phyloP scores from a whole-genome alignment of 1,140 invertebrate species.

The Agraylea sexmaculata region DNA sequence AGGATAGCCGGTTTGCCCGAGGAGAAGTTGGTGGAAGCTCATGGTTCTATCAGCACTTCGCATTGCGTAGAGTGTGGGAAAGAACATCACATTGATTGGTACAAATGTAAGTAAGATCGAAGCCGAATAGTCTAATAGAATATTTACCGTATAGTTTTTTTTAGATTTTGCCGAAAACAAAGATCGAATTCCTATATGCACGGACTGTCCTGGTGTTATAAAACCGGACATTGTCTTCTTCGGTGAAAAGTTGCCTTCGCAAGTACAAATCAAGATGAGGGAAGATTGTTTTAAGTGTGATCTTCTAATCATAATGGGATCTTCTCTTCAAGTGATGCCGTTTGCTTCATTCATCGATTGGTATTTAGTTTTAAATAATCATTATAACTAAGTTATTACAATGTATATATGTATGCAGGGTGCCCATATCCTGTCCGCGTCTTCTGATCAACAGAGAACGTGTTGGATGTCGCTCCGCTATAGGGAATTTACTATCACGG shows the following conservation, averaged over 20 bases:
- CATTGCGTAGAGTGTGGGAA: slow-evolving; percentile 71
- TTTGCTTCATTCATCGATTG: slow-evolving; percentile 82
- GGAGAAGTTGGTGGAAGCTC: slow-evolving; percentile 84
- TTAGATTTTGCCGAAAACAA: slow-evolving; percentile 52
- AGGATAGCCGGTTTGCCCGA: slow-evolving; percentile 72
- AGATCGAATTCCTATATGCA: slow-evolving; percentile 65
- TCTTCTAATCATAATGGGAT: slow-evolving; percentile 89
- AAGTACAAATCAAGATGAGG: slow-evolving; percentile 53
- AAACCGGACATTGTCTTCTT: slow-evolving; percentile 95
- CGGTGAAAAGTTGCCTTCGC: slow-evolving; percentile 72
- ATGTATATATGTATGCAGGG: slow-evolving; percentile 40
- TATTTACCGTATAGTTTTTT: slow-evolving; percentile 8
- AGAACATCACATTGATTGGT: slow-evolving; percentile 71
- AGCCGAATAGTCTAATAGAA: slow-evolving; percentile 10
- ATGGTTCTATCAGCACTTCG: slow-evolving; percentile 83
- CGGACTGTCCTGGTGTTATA: slow-evolving; percentile 55
- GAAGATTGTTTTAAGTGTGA: slow-evolving; percentile 81
- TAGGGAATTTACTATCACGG: slow-evolving; percentile 33
- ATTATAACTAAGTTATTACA: slow-evolving; percentile 8
- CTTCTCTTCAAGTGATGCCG: slow-evolving; percentile 87
- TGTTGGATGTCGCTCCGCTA: slow-evolving; percentile 44
- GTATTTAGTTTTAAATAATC: too few species aligned
- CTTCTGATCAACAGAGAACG: slow-evolving; percentile 77
- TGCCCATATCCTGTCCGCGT: slow-evolving; percentile 57
- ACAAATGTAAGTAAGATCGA: slow-evolving; percentile 42